These are phyloP conservation scores for Phaetusa simplex DNA, from an alignment of 2,113 vertebrate genomes.

Conservation along the genomic window DNA sequence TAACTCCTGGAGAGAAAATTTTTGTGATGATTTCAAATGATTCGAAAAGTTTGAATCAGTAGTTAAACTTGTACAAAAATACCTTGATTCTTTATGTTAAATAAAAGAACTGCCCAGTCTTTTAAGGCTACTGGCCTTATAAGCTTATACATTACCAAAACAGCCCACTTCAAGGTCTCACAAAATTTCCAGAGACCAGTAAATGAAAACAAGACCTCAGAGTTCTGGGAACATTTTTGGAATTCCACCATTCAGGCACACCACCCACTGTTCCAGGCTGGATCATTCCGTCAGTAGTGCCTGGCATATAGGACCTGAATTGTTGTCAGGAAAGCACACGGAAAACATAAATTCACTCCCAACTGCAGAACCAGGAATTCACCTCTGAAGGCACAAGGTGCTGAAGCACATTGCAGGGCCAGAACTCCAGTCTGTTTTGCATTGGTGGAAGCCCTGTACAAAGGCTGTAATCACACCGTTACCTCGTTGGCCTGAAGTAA, in stretches of 20 bases:
- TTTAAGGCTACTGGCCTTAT: not conserved
- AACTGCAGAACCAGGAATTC: not conserved
- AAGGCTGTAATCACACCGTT: not conserved
- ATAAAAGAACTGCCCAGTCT: constrained; percentile 33
- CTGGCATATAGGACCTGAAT: not conserved
- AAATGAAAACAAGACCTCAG: not conserved
- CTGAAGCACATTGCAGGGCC: not conserved
- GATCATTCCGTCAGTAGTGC: not conserved
- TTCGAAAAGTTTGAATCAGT: not conserved
- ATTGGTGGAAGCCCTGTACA: not conserved
- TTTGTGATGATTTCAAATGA: constrained; percentile 1
- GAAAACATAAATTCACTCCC: not conserved
- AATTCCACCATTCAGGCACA: not conserved
- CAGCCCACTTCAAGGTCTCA: not conserved
- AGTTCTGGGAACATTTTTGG: not conserved
- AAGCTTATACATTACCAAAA: constrained; percentile 6
- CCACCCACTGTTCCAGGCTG: not conserved
- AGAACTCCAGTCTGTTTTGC: not conserved
- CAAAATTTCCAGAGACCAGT: not conserved
- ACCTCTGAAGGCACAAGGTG: not conserved
- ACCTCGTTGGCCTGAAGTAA: not conserved
- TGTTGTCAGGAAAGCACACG: not conserved
- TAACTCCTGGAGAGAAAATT: constrained; percentile 6
- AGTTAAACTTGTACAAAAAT: not conserved
- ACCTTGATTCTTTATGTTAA: constrained; percentile 46